These are phyloP conservation scores for Psettodes erumei DNA, from an alignment of 2,113 vertebrate species.

Conservation along the genomic window DNA sequence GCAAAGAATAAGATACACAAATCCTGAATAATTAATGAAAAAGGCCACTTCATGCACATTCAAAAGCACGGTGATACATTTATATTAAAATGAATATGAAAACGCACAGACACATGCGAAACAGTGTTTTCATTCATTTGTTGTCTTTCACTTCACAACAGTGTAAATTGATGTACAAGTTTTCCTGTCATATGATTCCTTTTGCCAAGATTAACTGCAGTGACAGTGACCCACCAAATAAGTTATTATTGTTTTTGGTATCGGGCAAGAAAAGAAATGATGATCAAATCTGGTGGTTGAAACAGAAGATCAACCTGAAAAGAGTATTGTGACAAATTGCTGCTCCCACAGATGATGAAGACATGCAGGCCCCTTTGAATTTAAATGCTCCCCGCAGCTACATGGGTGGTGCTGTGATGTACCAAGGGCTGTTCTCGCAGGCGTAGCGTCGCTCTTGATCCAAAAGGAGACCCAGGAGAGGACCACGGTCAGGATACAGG, in stretches of 20 bases:
- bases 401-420: neutral
- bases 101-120: neutral
- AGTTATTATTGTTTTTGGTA: constrained; percentile 14
- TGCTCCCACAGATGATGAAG: neutral
- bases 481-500: constrained; percentile 96
- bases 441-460: constrained; percentile 98
- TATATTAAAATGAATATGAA: neutral
- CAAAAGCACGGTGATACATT: neutral
- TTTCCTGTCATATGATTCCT: constrained; percentile 16
- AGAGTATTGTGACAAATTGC: neutral
- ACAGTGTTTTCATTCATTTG: constrained; percentile 51
- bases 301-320: neutral
- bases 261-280: neutral
- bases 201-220: constrained; percentile 9
- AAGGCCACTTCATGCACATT: constrained; percentile 4
- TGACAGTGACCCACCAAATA: constrained; percentile 2
- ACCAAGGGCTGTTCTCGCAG: constrained; percentile 95
- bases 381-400: neutral
- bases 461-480: constrained; percentile 98
- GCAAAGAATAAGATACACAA: no score
- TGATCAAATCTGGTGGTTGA: neutral
- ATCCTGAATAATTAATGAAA: no score
- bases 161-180: neutral
- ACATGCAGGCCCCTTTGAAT: neutral
- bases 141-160: constrained; percentile 3